A percentile compares a stretch with the other conserved stretches of the same genome.
Evolutionary conservation across 1,140 invertebrate genomes (phyloP).

Genomic region (Papilio polyxenes): DNA sequence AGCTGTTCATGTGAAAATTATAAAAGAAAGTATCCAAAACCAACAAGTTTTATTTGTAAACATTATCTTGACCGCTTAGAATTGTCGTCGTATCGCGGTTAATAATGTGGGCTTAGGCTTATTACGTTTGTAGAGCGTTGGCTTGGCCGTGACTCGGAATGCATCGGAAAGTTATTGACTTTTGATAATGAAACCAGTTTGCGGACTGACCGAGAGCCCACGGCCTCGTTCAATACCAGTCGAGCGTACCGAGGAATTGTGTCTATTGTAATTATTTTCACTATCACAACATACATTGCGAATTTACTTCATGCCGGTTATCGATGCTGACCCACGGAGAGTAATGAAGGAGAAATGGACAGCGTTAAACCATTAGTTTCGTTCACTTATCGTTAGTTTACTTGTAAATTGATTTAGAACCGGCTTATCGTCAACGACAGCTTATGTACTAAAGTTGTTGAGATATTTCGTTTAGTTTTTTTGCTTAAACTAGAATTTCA

Average conservation of each 20-base stretch:
- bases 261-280: constrained; percentile 47
- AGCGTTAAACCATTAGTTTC: constrained; percentile 31
- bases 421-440: constrained; percentile 61
- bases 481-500: constrained; percentile 37
- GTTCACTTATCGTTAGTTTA: constrained; percentile 35
- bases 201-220: constrained; percentile 71
- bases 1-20: constrained; percentile 43
- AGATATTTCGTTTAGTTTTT: constrained; percentile 26
- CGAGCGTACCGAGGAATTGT: constrained; percentile 52
- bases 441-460: constrained; percentile 41
- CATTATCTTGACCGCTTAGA: constrained; percentile 32
- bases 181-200: constrained; percentile 81
- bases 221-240: constrained; percentile 76
- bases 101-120: constrained; percentile 50
- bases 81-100: constrained; percentile 9
- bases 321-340: constrained; percentile 24
- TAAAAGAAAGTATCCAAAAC: constrained; percentile 46
- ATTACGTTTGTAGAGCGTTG: constrained; percentile 62
- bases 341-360: constrained; percentile 56
- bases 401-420: constrained; percentile 39
- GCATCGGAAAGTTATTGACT: constrained; percentile 80
- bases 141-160: constrained; percentile 76
- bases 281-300: constrained; percentile 55
- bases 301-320: constrained; percentile 42
- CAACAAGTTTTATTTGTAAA: constrained; percentile 37